Evolutionary conservation across 2,888 invertebrate genomes (phyloP).

Genomic region (Tipula lateralis): DNA sequence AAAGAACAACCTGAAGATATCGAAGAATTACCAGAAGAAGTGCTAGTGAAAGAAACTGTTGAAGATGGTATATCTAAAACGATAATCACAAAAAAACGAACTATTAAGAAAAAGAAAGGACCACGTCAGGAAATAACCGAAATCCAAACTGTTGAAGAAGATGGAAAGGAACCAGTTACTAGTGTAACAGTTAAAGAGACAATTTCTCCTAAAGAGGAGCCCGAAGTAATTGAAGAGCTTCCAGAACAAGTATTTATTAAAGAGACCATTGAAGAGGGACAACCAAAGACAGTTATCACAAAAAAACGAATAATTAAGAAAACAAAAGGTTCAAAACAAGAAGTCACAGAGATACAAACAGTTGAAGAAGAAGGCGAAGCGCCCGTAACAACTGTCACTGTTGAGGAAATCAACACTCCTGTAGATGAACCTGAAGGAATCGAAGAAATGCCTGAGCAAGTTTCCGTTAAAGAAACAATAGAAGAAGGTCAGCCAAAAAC

Average conservation of each 20-base stretch:
- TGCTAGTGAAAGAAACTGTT: constrained; percentile 33
- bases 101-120: constrained; percentile 44
- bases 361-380: constrained; percentile 40
- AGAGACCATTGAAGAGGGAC: constrained; percentile 44
- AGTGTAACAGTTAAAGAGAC: constrained; percentile 41
- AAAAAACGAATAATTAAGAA: constrained; percentile 44
- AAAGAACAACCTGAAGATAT: constrained; percentile 34
- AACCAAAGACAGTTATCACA: constrained; percentile 40
- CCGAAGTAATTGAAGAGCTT: constrained; percentile 38
- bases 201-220: constrained; percentile 38
- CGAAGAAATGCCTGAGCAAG: constrained; percentile 46
- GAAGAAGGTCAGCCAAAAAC: constrained; percentile 41
- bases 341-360: constrained; percentile 42
- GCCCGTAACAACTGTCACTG: constrained; percentile 42
- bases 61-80: constrained; percentile 39
- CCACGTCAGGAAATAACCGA: constrained; percentile 45
- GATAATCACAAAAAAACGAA: constrained; percentile 40
- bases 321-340: constrained; percentile 43
- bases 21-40: constrained; percentile 39
- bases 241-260: constrained; percentile 42
- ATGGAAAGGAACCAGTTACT: constrained; percentile 45
- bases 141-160: constrained; percentile 46
- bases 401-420: constrained; percentile 37
- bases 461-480: constrained; percentile 41
- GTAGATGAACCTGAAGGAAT: constrained; percentile 33